Conservation (phyloP, 2,888 invertebrate species). For the Macrosiphum euphorbiae region DNA sequence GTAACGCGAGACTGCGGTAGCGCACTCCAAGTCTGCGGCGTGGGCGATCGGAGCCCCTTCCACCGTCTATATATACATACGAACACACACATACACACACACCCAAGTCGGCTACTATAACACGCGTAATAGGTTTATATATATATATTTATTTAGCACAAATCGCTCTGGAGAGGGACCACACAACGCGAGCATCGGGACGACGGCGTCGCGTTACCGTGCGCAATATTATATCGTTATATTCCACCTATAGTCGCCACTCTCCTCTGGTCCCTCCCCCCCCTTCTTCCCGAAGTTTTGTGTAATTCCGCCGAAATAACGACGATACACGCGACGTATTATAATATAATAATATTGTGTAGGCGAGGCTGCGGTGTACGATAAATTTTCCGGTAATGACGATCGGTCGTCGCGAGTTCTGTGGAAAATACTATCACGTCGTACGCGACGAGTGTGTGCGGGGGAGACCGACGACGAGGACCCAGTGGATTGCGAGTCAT, state of each 20-base stretch:
- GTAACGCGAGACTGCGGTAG: conserved; percentile 27
- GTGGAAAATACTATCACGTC: not conserved
- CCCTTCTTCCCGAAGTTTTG: not conserved
- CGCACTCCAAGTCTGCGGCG: not conserved
- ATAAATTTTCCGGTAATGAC: not conserved
- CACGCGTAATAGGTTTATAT: not conserved
- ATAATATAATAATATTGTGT: no score
- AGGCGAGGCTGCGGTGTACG: not conserved
- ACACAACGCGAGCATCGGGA: conserved; percentile 27
- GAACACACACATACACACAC: not conserved
- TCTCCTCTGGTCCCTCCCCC: not conserved
- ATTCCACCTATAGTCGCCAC: not conserved
- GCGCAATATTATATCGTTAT: not conserved
- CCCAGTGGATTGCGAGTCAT: not conserved
- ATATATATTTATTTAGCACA: not conserved
- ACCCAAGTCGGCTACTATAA: not conserved
- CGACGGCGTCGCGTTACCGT: not conserved
- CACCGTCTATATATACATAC: not conserved
- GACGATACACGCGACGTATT: no score
- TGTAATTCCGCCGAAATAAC: not conserved
- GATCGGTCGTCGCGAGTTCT: not conserved
- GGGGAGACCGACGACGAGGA: not conserved
- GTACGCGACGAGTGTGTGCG: not conserved
- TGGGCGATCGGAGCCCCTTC: conserved; percentile 28
- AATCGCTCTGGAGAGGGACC: conserved; percentile 27